These are phyloP conservation scores for Chaetogeoica ovagalla DNA, from an alignment of 2,888 invertebrate genomes.

Conservation along the genomic window DNA sequence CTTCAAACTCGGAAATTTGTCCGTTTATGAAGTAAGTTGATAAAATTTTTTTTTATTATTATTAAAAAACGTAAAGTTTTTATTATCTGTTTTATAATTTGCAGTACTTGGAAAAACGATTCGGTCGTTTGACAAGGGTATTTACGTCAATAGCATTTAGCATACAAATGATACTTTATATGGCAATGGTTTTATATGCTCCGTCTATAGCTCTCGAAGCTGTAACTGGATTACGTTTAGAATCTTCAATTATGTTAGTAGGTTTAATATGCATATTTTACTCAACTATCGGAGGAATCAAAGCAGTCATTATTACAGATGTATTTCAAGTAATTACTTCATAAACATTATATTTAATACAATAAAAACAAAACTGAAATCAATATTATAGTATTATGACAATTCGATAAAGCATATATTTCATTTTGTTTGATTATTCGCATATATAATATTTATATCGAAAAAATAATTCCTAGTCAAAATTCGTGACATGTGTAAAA, in stretches of 20 bases:
- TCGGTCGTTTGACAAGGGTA: constrained; percentile 75
- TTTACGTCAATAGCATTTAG: constrained; percentile 83
- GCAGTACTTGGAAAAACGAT: constrained; percentile 84
- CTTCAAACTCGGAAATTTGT: constrained; percentile 79
- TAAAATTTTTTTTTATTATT: background rate
- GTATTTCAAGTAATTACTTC: constrained; percentile 66
- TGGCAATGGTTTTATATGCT: constrained; percentile 90
- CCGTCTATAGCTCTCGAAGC: constrained; percentile 83
- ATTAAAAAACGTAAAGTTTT: background rate
- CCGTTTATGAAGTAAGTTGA: constrained; percentile 76
- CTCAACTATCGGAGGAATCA: constrained; percentile 76
- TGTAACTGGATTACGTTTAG: constrained; percentile 62
- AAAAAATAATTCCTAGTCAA: background rate
- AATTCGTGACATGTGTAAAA: background rate
- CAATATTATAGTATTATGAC: background rate
- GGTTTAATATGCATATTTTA: constrained; percentile 62
- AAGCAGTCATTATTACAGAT: constrained; percentile 86
- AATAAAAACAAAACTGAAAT: background rate
- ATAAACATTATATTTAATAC: background rate
- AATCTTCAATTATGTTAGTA: constrained; percentile 61
- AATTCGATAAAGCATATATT: background rate
- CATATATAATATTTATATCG: too few species aligned
- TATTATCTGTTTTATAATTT: constrained; percentile 57
- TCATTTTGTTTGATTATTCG: too few species aligned
- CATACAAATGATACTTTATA: constrained; percentile 85